phyloP scores from a whole-genome alignment of 2,113 vertebrate species.

The Mormoops blainvillei region DNA sequence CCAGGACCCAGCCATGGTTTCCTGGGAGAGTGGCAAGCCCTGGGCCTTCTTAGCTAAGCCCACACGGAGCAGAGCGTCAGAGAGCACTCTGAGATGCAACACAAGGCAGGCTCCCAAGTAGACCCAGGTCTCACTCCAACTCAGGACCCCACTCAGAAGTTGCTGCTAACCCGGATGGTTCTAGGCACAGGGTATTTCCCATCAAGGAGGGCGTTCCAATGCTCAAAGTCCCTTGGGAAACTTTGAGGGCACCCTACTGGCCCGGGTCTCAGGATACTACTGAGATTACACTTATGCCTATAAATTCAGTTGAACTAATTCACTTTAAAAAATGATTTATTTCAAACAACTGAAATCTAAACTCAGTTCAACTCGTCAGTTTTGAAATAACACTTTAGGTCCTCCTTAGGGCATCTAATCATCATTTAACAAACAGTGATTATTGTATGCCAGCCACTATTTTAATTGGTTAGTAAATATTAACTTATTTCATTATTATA shows the following conservation, averaged over 20 bases:
- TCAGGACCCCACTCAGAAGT: neutral
- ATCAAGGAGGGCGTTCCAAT: neutral
- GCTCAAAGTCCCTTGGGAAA: neutral
- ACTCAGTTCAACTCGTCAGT: neutral
- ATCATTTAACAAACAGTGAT: neutral
- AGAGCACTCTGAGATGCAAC: neutral
- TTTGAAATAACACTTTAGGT: neutral
- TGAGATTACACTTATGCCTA: neutral
- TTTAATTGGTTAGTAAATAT: neutral
- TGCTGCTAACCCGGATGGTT: neutral
- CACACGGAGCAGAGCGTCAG: accelerated
- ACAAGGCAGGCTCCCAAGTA: neutral
- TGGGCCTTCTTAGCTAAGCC: neutral
- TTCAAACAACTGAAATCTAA: neutral
- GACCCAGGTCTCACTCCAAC: neutral
- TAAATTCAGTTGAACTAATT: neutral
- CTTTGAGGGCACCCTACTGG: accelerated
- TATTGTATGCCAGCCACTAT: neutral
- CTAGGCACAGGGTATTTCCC: neutral
- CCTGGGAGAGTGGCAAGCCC: neutral
- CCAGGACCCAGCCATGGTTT: accelerated
- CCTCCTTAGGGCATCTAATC: neutral
- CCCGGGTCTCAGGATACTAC: no score
- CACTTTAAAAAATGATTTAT: neutral
- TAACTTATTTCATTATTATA: neutral